These are phyloP conservation scores for Lipophrys pholis DNA, from an alignment of 2,113 vertebrate species.

Conservation along the genomic window DNA sequence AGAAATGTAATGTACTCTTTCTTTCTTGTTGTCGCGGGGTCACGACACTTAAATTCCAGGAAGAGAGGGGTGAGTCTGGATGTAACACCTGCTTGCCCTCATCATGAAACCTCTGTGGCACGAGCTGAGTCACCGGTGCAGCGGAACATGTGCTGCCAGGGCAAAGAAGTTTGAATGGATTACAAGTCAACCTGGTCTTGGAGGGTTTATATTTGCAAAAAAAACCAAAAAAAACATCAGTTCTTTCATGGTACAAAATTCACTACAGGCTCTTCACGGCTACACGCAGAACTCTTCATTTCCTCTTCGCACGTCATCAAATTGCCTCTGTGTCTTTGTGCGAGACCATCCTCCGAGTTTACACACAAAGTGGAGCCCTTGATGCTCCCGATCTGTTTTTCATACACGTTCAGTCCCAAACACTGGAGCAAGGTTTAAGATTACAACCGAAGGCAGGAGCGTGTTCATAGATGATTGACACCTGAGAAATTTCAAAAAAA, in stretches of 20 bases:
- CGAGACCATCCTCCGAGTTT: slow-evolving; percentile 46
- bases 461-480: slow-evolving; percentile 56
- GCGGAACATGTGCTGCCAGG: not conserved
- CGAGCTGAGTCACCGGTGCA: slow-evolving; percentile 22
- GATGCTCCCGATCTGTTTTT: slow-evolving; percentile 10
- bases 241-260: slow-evolving; percentile 43
- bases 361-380: slow-evolving; percentile 6
- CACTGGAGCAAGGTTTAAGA: slow-evolving; percentile 57
- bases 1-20: slow-evolving; percentile 24
- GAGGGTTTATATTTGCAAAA: slow-evolving; percentile 28
- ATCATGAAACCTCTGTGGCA: not conserved
- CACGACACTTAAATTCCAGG: slow-evolving; percentile 8
- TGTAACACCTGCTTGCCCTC: slow-evolving; percentile 33
- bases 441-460: slow-evolving; percentile 19
- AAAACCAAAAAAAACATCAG: not conserved
- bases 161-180: slow-evolving; percentile 19
- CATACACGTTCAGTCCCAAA: slow-evolving; percentile 47
- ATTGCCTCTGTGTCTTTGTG: slow-evolving; percentile 11
- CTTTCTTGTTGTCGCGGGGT: not conserved
- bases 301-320: slow-evolving; percentile 6
- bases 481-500: slow-evolving; percentile 65
- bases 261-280: slow-evolving; percentile 52
- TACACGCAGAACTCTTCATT: not conserved
- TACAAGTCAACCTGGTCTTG: slow-evolving; percentile 28
- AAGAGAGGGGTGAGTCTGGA: slow-evolving; percentile 11